Evolutionary conservation across 2,797 vertebrate species (phyloP), one percentile per base, ranked within the genome.

Genomic region (Coendou prehensilis): DNA sequence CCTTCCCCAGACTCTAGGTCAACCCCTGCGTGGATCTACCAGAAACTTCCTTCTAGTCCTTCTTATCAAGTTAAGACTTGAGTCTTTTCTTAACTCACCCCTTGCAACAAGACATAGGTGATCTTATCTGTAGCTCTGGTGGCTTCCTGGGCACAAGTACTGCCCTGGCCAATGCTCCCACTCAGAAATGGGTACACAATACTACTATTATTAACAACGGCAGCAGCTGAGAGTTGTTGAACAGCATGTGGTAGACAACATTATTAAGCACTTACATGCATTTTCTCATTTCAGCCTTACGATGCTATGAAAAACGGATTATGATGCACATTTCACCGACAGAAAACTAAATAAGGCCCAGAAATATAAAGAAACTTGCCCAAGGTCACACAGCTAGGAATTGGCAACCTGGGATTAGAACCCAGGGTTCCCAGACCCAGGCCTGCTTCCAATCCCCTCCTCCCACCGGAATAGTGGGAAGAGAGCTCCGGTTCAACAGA

Each of bases 361-460:
- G 78, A 85, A 87, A 86, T 14, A 11, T 83, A 69, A 54, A 87
- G 64, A 78, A 82, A 79, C 26, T 56, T 93, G 54, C 41, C 56
- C 50, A 56, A 88, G 61, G 28, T 84, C 94, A 93, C 71, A 71
- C 33, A 96, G 81, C 63, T 78, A 91, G 56, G n/a, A 93, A 93
- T 5, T 41, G 50, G 20, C 81, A 96, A 76, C 22, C 41, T 76
- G 17, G 56, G 45, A 71, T 89, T 59, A 90, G 76, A 89, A 87
- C 26, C 63, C 64, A 52, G 26, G 20, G 10, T 91, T 45, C n/a
- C 23, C 52, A n/a, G 10, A 41, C 33, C 75, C 63, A 69, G 20
- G 30, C 59, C 54, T 57, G 30, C 45, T 26, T 30, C 28, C 30
- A 15, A n/a, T 23, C 7, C 15, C 0, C 37, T 11, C 2, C 23